Evolutionary conservation across 2,113 vertebrate genomes (phyloP), one percentile per base, ranked within the genome.

Genomic region (Oxyruncus cristatus): DNA sequence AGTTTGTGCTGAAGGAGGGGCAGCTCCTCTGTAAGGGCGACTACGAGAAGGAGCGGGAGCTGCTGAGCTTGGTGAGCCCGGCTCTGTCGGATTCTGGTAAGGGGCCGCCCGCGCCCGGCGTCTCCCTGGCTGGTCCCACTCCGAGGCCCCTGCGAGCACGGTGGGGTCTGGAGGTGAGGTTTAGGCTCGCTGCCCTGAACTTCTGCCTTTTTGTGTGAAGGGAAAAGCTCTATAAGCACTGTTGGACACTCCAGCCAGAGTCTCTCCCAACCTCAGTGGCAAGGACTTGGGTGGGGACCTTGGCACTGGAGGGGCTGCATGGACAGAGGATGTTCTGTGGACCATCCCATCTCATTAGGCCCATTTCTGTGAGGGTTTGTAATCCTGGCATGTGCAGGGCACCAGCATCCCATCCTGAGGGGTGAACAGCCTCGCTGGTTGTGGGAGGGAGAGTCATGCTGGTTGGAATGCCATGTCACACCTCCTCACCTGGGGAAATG

Each of bases 1-100:
- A 97, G 97, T 99, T 99, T 62, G 98, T 99, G 94, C 98, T 99
- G 94, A 98, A 99, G 96, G 99, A 99, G 49, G 99, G 99, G 46
- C 99, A 98, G 97, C 98, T 99, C 47, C 98, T 99, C 92, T 99
- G 99, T 97, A 99, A 98, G 96, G 98, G 98, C 44, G 99, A 99
- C 98, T 99, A 99, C 49, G 99, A 99, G 94, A 98, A 98, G 97
- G 98, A 98, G 65, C 94, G 95, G 23, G 98, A 98, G 92, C 96
- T 98, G 65, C 98, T 98, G 88, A 98, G 98, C 96, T 96, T 98
- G 96, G 98, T 98, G 97, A 99, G 99, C 96, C 98, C 98, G 0
- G 98, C 98, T 55, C 98, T 98, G 49, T 99, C 99, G 1, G 98
- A 99, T 97, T 99, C 99, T 46, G 99, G 99, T 99, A 98, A 97